phyloP scores from a whole-genome alignment of 2,113 vertebrate genomes.

The Kryptolebias marmoratus region DNA sequence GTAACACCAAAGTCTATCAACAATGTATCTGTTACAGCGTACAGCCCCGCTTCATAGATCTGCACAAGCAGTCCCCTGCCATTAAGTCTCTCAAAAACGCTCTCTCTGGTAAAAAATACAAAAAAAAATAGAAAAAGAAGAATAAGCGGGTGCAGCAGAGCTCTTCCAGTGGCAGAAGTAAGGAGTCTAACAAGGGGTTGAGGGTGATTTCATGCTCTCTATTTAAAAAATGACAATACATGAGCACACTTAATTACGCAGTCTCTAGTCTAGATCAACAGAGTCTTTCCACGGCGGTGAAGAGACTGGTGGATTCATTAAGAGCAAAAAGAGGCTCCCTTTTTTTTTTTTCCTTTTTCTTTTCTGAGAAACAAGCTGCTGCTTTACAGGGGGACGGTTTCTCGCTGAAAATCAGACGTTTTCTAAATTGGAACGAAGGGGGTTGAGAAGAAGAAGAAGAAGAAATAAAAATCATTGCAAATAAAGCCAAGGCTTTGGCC shows the following conservation, averaged over 20 bases:
- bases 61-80: constrained; percentile 42
- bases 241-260: constrained; percentile 78
- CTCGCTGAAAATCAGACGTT: constrained; percentile 45
- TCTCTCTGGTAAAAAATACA: constrained; percentile 36
- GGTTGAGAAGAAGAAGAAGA: too few relatives aligned
- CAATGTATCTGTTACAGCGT: constrained; percentile 52
- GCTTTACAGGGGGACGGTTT: constrained; percentile 45
- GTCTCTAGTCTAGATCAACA: constrained; percentile 76
- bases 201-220: constrained; percentile 72
- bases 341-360: constrained; percentile 17
- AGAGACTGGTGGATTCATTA: constrained; percentile 73
- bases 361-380: constrained; percentile 64
- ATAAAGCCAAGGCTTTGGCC: constrained; percentile 65
- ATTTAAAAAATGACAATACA: constrained; percentile 79
- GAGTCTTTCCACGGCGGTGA: constrained; percentile 66
- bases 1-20: constrained; percentile 59
- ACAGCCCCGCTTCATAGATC: constrained; percentile 54
- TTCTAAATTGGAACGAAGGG: constrained; percentile 42
- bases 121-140: neutral
- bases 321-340: constrained; percentile 61
- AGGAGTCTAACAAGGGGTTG: constrained; percentile 70
- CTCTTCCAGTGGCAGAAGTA: constrained; percentile 53
- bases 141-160: constrained; percentile 55
- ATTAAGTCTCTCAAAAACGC: constrained; percentile 58
- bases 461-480: constrained; percentile 47